Evolutionary conservation across 1,140 invertebrate genomes (phyloP).

Genomic region (Hycleus phaleratus): DNA sequence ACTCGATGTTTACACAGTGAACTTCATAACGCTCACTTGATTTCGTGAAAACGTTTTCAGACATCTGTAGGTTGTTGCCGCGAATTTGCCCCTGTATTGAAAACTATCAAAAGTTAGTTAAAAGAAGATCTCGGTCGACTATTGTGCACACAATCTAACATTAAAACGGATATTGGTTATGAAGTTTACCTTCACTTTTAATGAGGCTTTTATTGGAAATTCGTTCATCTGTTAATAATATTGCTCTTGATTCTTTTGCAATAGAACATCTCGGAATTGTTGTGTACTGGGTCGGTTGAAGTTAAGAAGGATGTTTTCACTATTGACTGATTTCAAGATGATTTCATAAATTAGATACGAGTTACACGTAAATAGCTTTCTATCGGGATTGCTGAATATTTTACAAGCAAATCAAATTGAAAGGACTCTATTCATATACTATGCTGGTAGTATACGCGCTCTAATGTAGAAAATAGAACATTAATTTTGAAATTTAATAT

Average conservation of each 20-base stretch:
- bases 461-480: neutral
- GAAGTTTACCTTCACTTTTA: conserved; percentile 16
- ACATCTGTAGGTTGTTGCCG: conserved; percentile 9
- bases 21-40: conserved; percentile 16
- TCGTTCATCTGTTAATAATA: conserved; percentile 12
- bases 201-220: conserved; percentile 12
- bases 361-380: too few species aligned
- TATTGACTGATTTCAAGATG: too few species aligned
- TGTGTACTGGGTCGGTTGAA: neutral
- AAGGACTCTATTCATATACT: too few species aligned
- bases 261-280: conserved; percentile 3
- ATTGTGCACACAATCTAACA: conserved; percentile 15
- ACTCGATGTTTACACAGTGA: conserved; percentile 13
- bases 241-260: conserved; percentile 17
- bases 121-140: neutral
- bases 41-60: conserved; percentile 9
- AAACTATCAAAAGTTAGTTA: too few species aligned
- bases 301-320: conserved; percentile 10
- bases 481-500: conserved; percentile 12
- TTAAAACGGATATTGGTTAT: conserved; percentile 12
- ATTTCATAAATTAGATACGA: too few species aligned
- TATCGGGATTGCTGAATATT: too few species aligned
- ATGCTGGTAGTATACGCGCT: too few species aligned
- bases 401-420: too few species aligned
- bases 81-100: too few species aligned